Percentiles rank a stretch among this genome's conserved stretches.
phyloP scores from a whole-genome alignment of 1,140 invertebrate genomes.

The Phocides pigmalion region DNA sequence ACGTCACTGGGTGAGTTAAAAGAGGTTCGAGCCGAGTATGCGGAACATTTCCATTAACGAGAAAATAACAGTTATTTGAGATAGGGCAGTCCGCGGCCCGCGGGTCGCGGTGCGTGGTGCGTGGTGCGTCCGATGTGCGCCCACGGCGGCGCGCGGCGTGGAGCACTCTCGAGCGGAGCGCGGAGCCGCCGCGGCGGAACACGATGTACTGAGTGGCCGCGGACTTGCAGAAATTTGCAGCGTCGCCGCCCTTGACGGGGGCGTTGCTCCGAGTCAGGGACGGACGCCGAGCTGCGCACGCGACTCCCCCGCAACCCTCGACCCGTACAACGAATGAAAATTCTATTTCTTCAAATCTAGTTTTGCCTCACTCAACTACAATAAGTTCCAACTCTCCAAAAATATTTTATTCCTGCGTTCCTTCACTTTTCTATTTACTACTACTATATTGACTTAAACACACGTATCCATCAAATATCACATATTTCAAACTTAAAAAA shows the following conservation, averaged over 20 bases:
- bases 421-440: too few species aligned
- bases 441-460: too few species aligned
- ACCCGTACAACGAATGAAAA: slow-evolving; percentile 38
- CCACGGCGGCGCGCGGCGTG: slow-evolving; percentile 53
- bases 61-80: slow-evolving; percentile 80
- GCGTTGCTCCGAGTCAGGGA: slow-evolving; percentile 81
- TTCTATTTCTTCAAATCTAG: slow-evolving; percentile 38
- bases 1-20: slow-evolving; percentile 52
- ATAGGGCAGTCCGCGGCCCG: slow-evolving; percentile 67
- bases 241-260: slow-evolving; percentile 82
- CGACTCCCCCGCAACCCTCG: slow-evolving; percentile 74
- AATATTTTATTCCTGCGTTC: too few species aligned
- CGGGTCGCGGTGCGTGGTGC: slow-evolving; percentile 39
- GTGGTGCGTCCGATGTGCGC: slow-evolving; percentile 60
- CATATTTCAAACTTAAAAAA: too few species aligned
- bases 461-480: not conserved
- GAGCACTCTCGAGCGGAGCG: slow-evolving; percentile 48
- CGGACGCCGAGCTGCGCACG: slow-evolving; percentile 73
- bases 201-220: slow-evolving; percentile 78
- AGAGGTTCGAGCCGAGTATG: slow-evolving; percentile 68
- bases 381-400: not conserved
- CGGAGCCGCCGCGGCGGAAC: slow-evolving; percentile 80
- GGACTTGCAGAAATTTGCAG: slow-evolving; percentile 83
- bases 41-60: slow-evolving; percentile 78
- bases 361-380: not conserved